Conservation (phyloP, 1,140 invertebrate genomes). For the Holotrichia oblita region DNA sequence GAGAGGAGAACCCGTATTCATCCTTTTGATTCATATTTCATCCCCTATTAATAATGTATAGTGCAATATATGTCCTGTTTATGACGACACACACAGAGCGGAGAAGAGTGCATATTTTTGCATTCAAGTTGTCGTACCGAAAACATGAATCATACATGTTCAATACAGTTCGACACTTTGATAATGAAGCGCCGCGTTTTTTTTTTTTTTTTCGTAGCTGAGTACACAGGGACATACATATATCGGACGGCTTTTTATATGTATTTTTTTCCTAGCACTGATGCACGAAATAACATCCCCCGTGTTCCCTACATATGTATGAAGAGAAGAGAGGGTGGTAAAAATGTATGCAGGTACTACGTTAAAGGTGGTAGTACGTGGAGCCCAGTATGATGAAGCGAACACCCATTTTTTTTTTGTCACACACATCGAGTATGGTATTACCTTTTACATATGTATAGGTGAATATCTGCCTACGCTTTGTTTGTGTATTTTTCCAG, state of each 20-base stretch:
- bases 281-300: conserved; percentile 5
- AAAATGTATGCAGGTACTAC: background rate
- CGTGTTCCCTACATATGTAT: background rate
- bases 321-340: background rate
- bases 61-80: conserved; percentile 60
- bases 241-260: background rate
- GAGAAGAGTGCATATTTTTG: conserved; percentile 60
- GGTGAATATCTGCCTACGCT: conserved; percentile 20
- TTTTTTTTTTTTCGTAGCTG: background rate
- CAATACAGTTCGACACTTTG: conserved; percentile 61
- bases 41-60: conserved; percentile 59
- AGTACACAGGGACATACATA: background rate
- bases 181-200: too few relatives aligned
- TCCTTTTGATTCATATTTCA: conserved; percentile 60
- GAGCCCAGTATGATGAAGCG: conserved; percentile 33
- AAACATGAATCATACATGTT: conserved; percentile 58
- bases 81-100: conserved; percentile 56
- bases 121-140: conserved; percentile 59
- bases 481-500: conserved; percentile 39
- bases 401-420: conserved; percentile 39
- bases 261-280: conserved; percentile 1
- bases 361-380: background rate
- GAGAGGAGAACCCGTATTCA: conserved; percentile 51
- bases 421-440: conserved; percentile 35
- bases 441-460: conserved; percentile 41